Evolutionary conservation across 2,797 vertebrate species (phyloP).

Genomic region (Etheostoma perlongum): DNA sequence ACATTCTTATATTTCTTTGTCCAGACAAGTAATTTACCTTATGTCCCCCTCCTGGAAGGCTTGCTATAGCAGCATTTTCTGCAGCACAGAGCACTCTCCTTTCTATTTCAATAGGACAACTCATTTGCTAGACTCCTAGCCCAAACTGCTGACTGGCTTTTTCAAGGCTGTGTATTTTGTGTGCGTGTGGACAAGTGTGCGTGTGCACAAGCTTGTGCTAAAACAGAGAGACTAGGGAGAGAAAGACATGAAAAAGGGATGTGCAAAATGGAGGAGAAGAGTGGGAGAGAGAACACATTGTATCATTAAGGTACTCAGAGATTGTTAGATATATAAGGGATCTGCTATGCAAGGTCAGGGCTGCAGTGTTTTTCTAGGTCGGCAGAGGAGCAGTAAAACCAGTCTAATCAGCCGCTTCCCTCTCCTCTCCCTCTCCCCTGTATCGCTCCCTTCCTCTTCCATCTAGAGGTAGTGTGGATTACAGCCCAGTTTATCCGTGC

Average conservation of each 20-base stretch:
- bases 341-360: constrained; percentile 84
- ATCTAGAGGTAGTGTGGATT: constrained; percentile 71
- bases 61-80: constrained; percentile 87
- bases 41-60: constrained; percentile 75
- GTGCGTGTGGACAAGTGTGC: constrained; percentile 50
- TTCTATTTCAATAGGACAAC: constrained; percentile 91
- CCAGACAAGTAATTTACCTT: constrained; percentile 85
- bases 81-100: constrained; percentile 83
- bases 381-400: constrained; percentile 76
- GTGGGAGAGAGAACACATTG: constrained; percentile 74
- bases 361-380: constrained; percentile 81
- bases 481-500: constrained; percentile 70
- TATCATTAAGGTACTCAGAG: constrained; percentile 85
- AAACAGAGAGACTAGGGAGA: constrained; percentile 61
- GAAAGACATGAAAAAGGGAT: constrained; percentile 65
- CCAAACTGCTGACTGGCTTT: constrained; percentile 88
- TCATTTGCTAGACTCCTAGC: constrained; percentile 88
- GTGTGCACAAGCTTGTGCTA: constrained; percentile 61
- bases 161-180: constrained; percentile 80
- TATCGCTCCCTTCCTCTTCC: constrained; percentile 55
- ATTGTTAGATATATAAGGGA: constrained; percentile 86
- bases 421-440: constrained; percentile 36
- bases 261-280: constrained; percentile 68
- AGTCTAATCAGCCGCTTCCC: constrained; percentile 77
- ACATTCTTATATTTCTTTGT: constrained; percentile 87